Evolutionary conservation across 2,888 invertebrate species (phyloP), one percentile per base, ranked within the genome.

Genomic region (Seira musarum): DNA sequence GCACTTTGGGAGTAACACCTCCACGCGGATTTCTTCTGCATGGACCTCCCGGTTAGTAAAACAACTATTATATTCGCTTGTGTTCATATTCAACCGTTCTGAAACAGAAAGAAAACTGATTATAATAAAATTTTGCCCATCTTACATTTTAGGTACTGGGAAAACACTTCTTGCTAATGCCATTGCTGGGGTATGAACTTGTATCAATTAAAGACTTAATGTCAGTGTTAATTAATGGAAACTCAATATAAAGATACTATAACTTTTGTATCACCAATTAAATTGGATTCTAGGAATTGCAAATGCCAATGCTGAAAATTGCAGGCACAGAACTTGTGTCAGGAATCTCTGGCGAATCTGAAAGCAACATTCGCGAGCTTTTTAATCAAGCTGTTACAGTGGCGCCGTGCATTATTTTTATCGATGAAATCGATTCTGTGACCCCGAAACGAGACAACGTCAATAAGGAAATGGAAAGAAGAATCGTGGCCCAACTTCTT

Each of bases 151-250:
- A n/a, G 99, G 99, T 0, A 99, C 98, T 89, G 98, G 97, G 0
- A 99, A 99, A 90, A 99, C 99, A 0, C 96, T 99, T 95, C 95
- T 99, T 87, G 99, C 98, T 0, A 96, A 97, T 90, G 99, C 99
- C 0, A 89, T 99, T 49, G 99, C 99, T n/a, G n/a, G n/a, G n/a
- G n/a, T n/a, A n/a, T n/a, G n/a, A n/a, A n/a, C n/a, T n/a, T n/a
- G n/a, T n/a, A n/a, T n/a, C n/a, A n/a, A n/a, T n/a, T n/a, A n/a
- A n/a, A n/a, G n/a, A n/a, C n/a, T n/a, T n/a, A n/a, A n/a, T n/a
- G n/a, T n/a, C n/a, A n/a, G n/a, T n/a, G n/a, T n/a, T n/a, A n/a
- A n/a, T n/a, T n/a, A n/a, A n/a, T n/a, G n/a, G n/a, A n/a, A n/a
- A n/a, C n/a, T n/a, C n/a, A n/a, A n/a, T n/a, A n/a, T n/a, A n/a